Evolutionary conservation across 2,888 invertebrate genomes (phyloP).

Genomic region (Hymenopus coronatus): DNA sequence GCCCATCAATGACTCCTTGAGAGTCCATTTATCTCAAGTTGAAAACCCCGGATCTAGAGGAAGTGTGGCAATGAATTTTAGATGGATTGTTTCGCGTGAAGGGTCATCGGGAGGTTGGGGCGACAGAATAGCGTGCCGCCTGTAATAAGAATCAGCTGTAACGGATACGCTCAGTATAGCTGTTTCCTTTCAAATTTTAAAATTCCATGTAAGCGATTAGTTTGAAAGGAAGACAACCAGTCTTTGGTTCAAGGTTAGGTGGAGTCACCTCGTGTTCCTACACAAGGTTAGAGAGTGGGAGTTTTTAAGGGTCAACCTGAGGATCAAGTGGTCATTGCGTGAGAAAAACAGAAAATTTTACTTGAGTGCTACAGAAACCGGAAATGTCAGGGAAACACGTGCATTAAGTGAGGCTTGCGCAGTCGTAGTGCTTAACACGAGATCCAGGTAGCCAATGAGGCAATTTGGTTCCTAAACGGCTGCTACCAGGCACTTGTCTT

Average conservation of each 20-base stretch:
- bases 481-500: too few relatives aligned
- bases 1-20: too few relatives aligned
- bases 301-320: neutral
- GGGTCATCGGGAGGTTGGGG: neutral
- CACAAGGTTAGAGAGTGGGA: neutral
- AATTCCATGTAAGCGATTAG: neutral
- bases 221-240: neutral
- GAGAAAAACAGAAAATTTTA: neutral
- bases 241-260: neutral
- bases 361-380: neutral
- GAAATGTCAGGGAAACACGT: neutral
- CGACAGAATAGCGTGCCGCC: neutral
- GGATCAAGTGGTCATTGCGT: neutral
- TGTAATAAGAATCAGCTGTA: neutral
- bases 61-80: too few relatives aligned
- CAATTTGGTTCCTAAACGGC: neutral
- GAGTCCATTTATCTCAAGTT: too few relatives aligned
- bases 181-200: neutral
- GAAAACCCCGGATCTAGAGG: too few relatives aligned
- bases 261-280: neutral
- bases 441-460: neutral
- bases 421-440: neutral
- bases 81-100: neutral
- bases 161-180: neutral
- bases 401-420: neutral